Evolutionary conservation across 2,113 vertebrate species (phyloP).

Genomic region (Apus apus): DNA sequence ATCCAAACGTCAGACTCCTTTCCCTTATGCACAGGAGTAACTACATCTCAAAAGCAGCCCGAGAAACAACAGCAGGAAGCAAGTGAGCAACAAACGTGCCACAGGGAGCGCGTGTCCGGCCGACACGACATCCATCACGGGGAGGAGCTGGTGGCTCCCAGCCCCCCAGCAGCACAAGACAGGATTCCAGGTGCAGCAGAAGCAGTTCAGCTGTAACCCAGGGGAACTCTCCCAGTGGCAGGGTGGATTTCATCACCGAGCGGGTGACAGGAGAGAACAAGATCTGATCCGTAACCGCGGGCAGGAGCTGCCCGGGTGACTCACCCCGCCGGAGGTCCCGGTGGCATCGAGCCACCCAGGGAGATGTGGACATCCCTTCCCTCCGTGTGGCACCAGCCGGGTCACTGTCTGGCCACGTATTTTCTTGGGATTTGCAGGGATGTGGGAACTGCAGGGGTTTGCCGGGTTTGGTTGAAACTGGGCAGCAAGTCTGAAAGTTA

Average conservation of each 20-base stretch:
- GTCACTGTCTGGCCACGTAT: rapidly evolving
- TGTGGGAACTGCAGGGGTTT: background rate
- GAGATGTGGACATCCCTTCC: background rate
- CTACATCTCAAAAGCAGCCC: background rate
- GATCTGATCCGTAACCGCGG: background rate
- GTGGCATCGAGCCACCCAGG: background rate
- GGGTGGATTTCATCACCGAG: background rate
- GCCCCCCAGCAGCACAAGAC: background rate
- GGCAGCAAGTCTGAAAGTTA: background rate
- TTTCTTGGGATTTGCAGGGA: background rate
- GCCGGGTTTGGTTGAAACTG: background rate
- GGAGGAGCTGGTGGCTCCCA: rapidly evolving
- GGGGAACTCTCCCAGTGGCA: background rate
- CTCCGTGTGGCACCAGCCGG: rapidly evolving
- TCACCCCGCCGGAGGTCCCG: background rate
- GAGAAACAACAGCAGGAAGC: background rate
- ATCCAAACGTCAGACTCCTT: background rate
- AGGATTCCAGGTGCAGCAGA: background rate
- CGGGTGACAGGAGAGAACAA: background rate
- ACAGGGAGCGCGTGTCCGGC: background rate
- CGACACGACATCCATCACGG: background rate
- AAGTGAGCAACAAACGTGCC: rapidly evolving
- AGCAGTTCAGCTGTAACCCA: background rate
- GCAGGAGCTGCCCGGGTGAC: constrained; percentile 24
- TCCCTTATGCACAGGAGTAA: background rate